These are phyloP conservation scores for Eupithecia tripunctaria DNA, from an alignment of 2,888 invertebrate genomes.

Conservation along the genomic window DNA sequence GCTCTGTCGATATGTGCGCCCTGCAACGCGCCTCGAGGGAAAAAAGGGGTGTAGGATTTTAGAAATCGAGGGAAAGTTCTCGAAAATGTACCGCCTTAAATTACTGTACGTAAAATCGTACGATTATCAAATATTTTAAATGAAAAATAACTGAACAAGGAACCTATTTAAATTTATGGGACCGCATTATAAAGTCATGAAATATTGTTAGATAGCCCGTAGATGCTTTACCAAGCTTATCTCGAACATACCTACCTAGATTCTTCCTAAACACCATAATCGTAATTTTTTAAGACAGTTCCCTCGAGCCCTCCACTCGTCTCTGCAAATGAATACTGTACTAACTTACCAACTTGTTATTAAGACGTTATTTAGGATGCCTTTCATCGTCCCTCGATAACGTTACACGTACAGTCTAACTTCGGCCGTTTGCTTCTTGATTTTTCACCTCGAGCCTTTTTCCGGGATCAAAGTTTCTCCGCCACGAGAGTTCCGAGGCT, in stretches of 20 bases:
- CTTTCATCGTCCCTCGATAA: conserved; percentile 34
- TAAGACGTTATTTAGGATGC: conserved; percentile 31
- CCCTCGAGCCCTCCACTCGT: conserved; percentile 3
- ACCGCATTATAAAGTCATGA: background rate
- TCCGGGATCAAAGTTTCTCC: conserved; percentile 48
- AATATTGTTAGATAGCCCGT: background rate
- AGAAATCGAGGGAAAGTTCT: background rate
- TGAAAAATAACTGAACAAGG: background rate
- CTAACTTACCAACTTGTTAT: conserved; percentile 32
- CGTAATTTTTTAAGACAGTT: conserved; percentile 8
- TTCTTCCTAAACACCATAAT: background rate
- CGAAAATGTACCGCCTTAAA: background rate
- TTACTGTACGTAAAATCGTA: background rate
- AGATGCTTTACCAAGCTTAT: background rate
- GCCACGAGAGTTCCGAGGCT: conserved; percentile 7
- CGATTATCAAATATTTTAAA: background rate
- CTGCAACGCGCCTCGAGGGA: background rate
- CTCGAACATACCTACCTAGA: background rate
- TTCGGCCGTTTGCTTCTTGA: conserved; percentile 54
- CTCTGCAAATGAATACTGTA: conserved; percentile 22
- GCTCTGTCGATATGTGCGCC: conserved; percentile 30
- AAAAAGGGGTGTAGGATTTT: background rate
- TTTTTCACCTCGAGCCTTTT: conserved; percentile 51
- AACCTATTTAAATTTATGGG: background rate
- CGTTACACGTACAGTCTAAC: conserved; percentile 48